Evolutionary conservation across 2,888 invertebrate genomes (phyloP), one percentile per base, ranked within the genome.

Genomic region (Scaptomyza tumidula): DNA sequence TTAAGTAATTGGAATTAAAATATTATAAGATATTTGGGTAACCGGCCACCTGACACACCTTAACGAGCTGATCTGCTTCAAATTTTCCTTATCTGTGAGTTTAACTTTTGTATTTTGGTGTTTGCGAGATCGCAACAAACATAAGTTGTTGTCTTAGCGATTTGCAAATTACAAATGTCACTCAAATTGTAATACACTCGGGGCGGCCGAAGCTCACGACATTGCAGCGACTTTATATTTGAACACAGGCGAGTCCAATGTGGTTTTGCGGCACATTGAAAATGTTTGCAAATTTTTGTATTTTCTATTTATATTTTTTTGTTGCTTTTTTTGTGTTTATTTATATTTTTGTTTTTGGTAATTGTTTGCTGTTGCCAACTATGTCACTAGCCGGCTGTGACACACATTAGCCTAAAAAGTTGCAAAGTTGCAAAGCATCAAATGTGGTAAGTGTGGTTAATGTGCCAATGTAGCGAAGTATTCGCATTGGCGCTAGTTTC

Each of bases 311-410:
- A 39, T n/a, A 7, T 27, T 52, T 46, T 46, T 16, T 7, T 29
- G 16, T 45, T 10, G 2, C 16, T 2, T 29, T 29, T 19, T 41
- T 11, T 52, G 3, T 24, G 6, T 14, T 54, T 66, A 27, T 74
- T 31, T 24, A 39, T n/a, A 7, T 27, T 52, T 46, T 46, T 16
- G 2, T 29, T 19, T 41, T 11, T 52, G 1, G 63, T 74, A 65
- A 71, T 59, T 57, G 63, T 49, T 67, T 45, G 75, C 52, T 57
- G 56, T 29, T 61, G 80, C 77, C 77, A 78, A 76, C 58, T 72
- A 80, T 88, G 85, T 85, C 83, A 83, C 88, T 86, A 80, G 88
- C 81, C 71, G 59, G 46, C 60, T 68, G 62, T 66, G 72, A 70
- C 73, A 73, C 53, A 80, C 73, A 76, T 71, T 58, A 58, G 78